Evolutionary conservation across 1,140 invertebrate species (phyloP), one percentile per base, ranked within the genome.

Genomic region (Temnothorax curvispinosus): DNA sequence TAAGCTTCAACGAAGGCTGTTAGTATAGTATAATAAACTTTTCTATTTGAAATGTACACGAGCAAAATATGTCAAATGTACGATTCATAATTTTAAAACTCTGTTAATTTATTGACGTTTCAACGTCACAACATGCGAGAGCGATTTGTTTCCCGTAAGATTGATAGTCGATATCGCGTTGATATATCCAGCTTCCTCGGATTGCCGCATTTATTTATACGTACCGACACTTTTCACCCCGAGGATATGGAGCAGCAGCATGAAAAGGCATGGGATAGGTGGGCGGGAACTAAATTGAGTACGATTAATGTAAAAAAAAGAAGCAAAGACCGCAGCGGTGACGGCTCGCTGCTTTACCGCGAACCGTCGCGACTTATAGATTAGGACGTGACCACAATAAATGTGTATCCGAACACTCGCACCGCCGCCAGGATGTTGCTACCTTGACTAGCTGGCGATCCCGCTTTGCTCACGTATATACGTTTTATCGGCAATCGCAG

Each of bases 301-400:
- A 74, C 62, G 78, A 85, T 92, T 90, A 90, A 92, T 87, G 77
- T n/a, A 89, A 92, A 87, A 89, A 92, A 88, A 92, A 92, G 88
- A 78, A 89, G 75, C 50, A 87, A 84, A 77, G 75, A 32, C 50
- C 86, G 81, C 15, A 27, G 75, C 27, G 15, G 60, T 87, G 85
- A 85, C 80, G 86, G 85, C 89, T 86, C 81, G 81, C 77, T 85
- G 80, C 35, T 81, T 77, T 65, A 86, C 69, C 78, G 62, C 78
- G 78, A 86, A 72, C 60, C 62, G 64, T 88, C 90, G 86, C 72
- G 69, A 65, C 54, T 27, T 27, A 27, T 90, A 76, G 87, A 81
- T 69, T 77, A 5, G 91, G 81, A 93, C 92, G 90, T 93, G 92
- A 92, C 92, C 92, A 89, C 89, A 93, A 93, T 92, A 93, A 92